Base-by-base conservation (phyloP, 2,797 vertebrate species). In the Coregonus ussuriensis region DNA sequence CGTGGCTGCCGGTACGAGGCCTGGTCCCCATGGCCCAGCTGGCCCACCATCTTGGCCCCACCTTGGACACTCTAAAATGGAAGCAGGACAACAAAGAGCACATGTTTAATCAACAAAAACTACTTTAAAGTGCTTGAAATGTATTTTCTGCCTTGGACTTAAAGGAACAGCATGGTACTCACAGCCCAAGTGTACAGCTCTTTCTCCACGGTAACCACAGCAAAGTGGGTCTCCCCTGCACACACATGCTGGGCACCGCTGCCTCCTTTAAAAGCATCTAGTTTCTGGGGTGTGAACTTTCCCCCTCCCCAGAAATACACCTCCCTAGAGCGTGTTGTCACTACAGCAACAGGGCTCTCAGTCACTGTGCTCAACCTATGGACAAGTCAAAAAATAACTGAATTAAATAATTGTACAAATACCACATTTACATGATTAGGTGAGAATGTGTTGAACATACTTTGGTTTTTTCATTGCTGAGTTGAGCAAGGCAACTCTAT, bases 151-250 rank as follows among this genome's bases (percentile, higher is more conserved):
- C 59, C 59, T 29, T 25, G 21, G 21, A 9, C 18, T n/a, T 62
- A 62, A 62, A 21, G n/a, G 31, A 18, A 66, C 3, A 21, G 16
- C 6, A 25, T 4, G 15, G 71, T 85, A 96, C 98, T 98, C 92
- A 99, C 98, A 90, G 99, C 98, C 98, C 98, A 99, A 0, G 97
- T 99, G 86, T 98, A 99, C 29, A 99, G 95, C 86, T 99, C 98
- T 89, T 99, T 99, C 88, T 99, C 98, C 88, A 99, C 98, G 0
- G 98, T 98, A 84, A 99, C 98, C 89, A 99, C 97, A 2, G 98
- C 98, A 87, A 99, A 99, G 91, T 99, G 98, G n/a, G 95, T 98
- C 89, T 98, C 98, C 77, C 98, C 97, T 16, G 98, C 97, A 82
- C 96, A 99, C 90, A 99, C 98, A 62, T 99, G 97, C 76, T 98